Base-by-base conservation (phyloP, 2,888 invertebrate species). In the Hirtodrosophila duncani region DNA sequence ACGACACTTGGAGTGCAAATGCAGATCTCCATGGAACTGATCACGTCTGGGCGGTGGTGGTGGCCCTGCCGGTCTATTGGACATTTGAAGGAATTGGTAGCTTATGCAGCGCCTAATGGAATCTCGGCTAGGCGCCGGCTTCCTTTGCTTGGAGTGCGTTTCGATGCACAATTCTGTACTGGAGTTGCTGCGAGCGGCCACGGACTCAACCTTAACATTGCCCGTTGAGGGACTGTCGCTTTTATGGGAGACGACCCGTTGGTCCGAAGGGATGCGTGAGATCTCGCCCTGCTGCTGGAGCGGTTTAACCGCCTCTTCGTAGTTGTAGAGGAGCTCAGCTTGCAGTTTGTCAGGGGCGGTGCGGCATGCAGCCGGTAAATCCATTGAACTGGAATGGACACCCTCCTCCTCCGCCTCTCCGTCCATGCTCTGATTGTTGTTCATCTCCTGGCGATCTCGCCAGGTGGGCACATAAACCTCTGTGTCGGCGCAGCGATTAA, bases 361-460 rank as follows among this genome's bases (percentile, higher is more conserved):
- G 24, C 83, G 80, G 39, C 83, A 84, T 0, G 83, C 65, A 1
- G 88, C 88, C 1, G 89, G 89, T 46, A 90, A 81, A 69, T 90
- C 89, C 68, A 90, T 82, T 11, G 88, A 88, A 72, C 90, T 90
- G 60, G 90, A 89, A 86, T 90, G 90, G 66, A 89, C 87, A 26
- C 80, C 68, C 3, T 82, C 77, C 3, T 63, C 65, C 3, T 42
- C 46, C 16, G 72, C 52, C 27, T 43, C 38, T 3, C 49, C 56
- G 27, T 85, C 83, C 0, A 79, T 66, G 16, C 83, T 85, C 63
- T 83, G 82, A 20, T 81, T 82, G 52, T 79, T 81, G 52, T 77
- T 64, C 45, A 72, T 67, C 14, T 83, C 81, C 9, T 82, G 75
- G 2, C 85, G 84, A 20, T 83, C 82, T 26, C 81, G 82, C 88